These are phyloP conservation scores for Phragmatobia fuliginosa DNA, from an alignment of 2,888 invertebrate species.

Conservation along the genomic window DNA sequence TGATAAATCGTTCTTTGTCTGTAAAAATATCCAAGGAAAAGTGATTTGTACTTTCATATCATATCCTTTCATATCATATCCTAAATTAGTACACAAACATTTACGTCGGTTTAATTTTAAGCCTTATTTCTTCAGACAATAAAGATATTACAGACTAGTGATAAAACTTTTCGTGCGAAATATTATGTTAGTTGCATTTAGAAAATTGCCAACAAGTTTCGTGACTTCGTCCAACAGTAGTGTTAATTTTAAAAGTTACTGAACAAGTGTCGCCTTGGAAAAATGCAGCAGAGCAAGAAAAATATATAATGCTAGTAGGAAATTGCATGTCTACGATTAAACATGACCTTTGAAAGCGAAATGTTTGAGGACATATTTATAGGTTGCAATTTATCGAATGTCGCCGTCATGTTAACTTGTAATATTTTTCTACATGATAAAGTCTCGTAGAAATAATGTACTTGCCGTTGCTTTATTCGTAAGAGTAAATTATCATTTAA, in stretches of 20 bases:
- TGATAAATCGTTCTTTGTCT: constrained; percentile 47
- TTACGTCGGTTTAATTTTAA: constrained; percentile 19
- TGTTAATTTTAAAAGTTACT: constrained; percentile 55
- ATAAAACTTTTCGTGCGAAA: constrained; percentile 26
- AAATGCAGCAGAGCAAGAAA: constrained; percentile 38
- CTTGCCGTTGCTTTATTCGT: constrained; percentile 5
- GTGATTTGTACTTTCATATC: constrained; percentile 54
- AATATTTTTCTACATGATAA: constrained; percentile 12
- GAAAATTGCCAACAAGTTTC: constrained; percentile 34
- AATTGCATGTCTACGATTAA: constrained; percentile 46
- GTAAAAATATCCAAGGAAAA: constrained; percentile 46
- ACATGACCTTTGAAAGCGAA: constrained; percentile 32
- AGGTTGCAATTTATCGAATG: constrained; percentile 46
- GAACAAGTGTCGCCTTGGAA: constrained; percentile 39
- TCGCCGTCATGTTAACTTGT: constrained; percentile 31
- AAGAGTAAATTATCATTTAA: too few species aligned
- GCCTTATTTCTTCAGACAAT: neutral
- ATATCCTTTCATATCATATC: too few species aligned
- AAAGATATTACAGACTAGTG: constrained; percentile 12
- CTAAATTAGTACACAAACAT: too few species aligned
- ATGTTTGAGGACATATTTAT: constrained; percentile 38
- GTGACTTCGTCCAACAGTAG: constrained; percentile 40
- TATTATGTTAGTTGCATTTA: constrained; percentile 30
- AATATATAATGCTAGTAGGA: constrained; percentile 31
- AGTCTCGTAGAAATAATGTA: constrained; percentile 11